Base-by-base conservation (phyloP, 2,113 vertebrate genomes). In the Centropus unirufus region DNA sequence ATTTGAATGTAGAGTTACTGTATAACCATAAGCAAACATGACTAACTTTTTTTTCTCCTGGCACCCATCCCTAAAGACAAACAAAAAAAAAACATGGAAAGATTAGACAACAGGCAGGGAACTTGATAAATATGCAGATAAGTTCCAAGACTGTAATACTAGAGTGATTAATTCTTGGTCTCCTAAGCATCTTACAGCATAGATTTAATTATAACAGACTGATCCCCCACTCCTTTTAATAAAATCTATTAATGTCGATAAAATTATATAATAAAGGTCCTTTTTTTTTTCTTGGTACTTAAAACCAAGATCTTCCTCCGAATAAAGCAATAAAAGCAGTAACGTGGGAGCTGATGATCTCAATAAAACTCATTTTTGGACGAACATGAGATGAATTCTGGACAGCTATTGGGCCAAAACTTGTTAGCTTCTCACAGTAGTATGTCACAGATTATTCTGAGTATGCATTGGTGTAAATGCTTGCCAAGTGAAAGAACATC, bases 191-290 rank as follows among this genome's bases (percentile, higher is more conserved):
- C 54, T 89, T 26, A 52, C 9, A 74, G n/a, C 29, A 63, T 10
- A 92, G 61, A 39, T 59, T 76, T 84, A 78, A 44, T 59, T 69
- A 29, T 59, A 66, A 10, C 11, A 92, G n/a, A 61, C 10, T 22
- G 23, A 62, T n/a, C 57, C 52, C 47, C 52, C 30, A 19, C 40
- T 89, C 49, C 36, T 83, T 91, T 88, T 78, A 83, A 68, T 70
- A 85, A 92, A 72, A 97, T 51, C 23, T 47, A 87, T 55, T 69
- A 40, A 76, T 26, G 70, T 67, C 6, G 24, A 66, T 89, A 93
- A 96, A 91, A 95, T 90, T 73, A 94, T 68, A 77, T 63, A 68
- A 78, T 91, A 72, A 91, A 93, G 54, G 47, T 88, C 85, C 36
- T 51, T 68, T 67, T 91, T 91, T 92, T 54, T 86, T 75, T 75